Evolutionary conservation across 30 jellyfish, hydroid and myxozoan genomes (phyloP), one percentile per base, ranked within the genome.

Genomic region (Mastigias papua): DNA sequence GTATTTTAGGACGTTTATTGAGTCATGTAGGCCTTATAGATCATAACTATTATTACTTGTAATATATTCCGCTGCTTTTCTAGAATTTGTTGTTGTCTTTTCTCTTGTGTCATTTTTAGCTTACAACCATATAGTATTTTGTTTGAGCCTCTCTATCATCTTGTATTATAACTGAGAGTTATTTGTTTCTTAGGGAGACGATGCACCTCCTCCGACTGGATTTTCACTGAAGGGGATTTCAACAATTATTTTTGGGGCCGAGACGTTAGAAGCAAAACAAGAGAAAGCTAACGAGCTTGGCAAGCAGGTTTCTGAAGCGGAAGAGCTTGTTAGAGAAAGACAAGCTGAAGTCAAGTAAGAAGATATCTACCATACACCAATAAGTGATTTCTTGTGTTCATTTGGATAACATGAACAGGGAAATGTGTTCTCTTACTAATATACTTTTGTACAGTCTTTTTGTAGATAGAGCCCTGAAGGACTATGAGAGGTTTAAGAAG

Each of bases 291-390:
- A 30, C 31, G 84, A 71, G 25, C 76, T 82, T 2, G 86, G 90
- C 50, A 81, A 84, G 30, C 98, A 93, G 63, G 98, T 93, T 50
- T 78, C 74, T 25, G 98, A 93, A 34, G 96, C 97, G 11, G 98
- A 93, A 78, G 93, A 88, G 61, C 73, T 71, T 23, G 94, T 93
- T 19, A 82, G 89, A 63, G 88, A 70, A 74, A 83, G 96, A 58
- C 95, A 89, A 73, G 88, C 92, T 21, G 98, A 93, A 33, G 97
- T 81, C 27, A 86, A 84, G 98, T 93, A 60, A 42, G 98, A 54
- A 21, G 25, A 5, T 42, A 42, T 42, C 7, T 15, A 42, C 54
- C 13, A 15, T 42, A 42, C 7, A 42, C 13, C 13, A 15, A 42
- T 42, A 42, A n/a, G 54, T 42, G 13, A 42, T 42, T 4, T 8